Percentiles rank a stretch among this genome's conserved stretches.
These are phyloP conservation scores for Anoplius nigerrimus DNA, from an alignment of 2,888 invertebrate species.

Conservation along the genomic window DNA sequence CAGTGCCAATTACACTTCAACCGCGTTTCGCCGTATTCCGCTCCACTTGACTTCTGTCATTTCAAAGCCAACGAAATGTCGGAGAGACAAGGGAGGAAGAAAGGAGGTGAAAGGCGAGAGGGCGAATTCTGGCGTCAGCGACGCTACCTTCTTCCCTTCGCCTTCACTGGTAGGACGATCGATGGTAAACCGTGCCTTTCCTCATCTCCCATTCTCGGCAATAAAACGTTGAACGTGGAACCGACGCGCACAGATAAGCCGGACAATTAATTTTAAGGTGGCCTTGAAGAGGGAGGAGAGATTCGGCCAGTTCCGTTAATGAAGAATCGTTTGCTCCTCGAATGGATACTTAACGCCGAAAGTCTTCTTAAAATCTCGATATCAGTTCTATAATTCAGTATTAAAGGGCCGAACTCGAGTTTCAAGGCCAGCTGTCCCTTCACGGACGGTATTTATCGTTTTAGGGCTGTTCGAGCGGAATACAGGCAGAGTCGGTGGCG, in stretches of 20 bases:
- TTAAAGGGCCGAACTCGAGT: too few relatives aligned
- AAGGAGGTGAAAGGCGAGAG: slow-evolving; percentile 27
- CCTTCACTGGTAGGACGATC: slow-evolving; percentile 62
- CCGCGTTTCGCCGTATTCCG: slow-evolving; percentile 68
- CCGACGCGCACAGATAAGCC: slow-evolving; percentile 66
- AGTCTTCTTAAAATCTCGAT: slow-evolving; percentile 7
- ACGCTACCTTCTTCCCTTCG: slow-evolving; percentile 40
- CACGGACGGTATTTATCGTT: too few relatives aligned
- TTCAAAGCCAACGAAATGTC: slow-evolving; percentile 69
- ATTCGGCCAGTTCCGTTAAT: slow-evolving; percentile 43
- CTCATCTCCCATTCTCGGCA: slow-evolving; percentile 43
- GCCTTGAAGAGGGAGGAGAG: slow-evolving; percentile 50
- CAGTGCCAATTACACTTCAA: slow-evolving; percentile 75
- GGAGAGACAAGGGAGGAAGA: slow-evolving; percentile 41
- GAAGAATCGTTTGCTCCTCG: slow-evolving; percentile 44
- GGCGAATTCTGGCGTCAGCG: slow-evolving; percentile 21
- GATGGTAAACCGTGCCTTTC: slow-evolving; percentile 56
- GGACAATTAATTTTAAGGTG: slow-evolving; percentile 68
- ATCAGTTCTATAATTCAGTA: too few relatives aligned
- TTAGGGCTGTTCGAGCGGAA: neutral
- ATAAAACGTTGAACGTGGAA: slow-evolving; percentile 54
- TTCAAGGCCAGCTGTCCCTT: too few relatives aligned
- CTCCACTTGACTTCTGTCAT: slow-evolving; percentile 72
- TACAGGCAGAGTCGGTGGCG: too few relatives aligned
- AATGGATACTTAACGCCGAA: slow-evolving; percentile 31